Evolutionary conservation across 2,888 invertebrate genomes (phyloP).

Genomic region (Charanyca ferruginea): DNA sequence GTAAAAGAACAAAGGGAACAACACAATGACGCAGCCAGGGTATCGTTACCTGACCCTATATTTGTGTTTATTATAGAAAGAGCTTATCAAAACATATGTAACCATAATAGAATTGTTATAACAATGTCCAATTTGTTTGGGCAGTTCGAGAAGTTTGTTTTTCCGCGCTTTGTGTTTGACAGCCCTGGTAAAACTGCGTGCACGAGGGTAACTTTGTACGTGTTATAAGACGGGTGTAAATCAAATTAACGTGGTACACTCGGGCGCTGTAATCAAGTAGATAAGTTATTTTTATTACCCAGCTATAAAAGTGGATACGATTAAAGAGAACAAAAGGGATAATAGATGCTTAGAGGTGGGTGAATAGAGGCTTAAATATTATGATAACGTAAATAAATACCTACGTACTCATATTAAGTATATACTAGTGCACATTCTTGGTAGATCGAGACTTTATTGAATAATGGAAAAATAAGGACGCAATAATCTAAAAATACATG

Average conservation of each 20-base stretch:
- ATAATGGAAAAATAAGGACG: neutral
- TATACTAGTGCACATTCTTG: neutral
- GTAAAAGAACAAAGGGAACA: constrained; percentile 33
- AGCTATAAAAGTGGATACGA: constrained; percentile 33
- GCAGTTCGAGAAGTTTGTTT: constrained; percentile 38
- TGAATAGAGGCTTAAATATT: neutral
- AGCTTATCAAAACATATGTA: constrained; percentile 23
- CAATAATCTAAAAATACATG: too few species aligned
- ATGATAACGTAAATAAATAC: neutral
- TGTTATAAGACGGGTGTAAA: constrained; percentile 47
- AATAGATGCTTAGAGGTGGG: constrained; percentile 13
- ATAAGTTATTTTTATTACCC: constrained; percentile 40
- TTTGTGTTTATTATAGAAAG: constrained; percentile 6
- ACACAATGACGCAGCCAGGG: neutral
- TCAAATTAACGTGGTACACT: constrained; percentile 52
- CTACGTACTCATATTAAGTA: too few species aligned
- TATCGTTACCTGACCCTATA: constrained; percentile 8
- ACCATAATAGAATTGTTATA: constrained; percentile 27
- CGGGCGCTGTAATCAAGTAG: constrained; percentile 32
- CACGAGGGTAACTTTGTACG: constrained; percentile 31
- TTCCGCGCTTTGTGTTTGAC: constrained; percentile 41
- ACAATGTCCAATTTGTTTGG: constrained; percentile 48
- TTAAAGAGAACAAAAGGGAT: constrained; percentile 11
- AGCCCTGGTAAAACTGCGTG: constrained; percentile 31
- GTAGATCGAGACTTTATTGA: neutral